These are phyloP conservation scores for Helicorthomorpha holstii DNA, from an alignment of 1,140 invertebrate genomes.

Conservation along the genomic window DNA sequence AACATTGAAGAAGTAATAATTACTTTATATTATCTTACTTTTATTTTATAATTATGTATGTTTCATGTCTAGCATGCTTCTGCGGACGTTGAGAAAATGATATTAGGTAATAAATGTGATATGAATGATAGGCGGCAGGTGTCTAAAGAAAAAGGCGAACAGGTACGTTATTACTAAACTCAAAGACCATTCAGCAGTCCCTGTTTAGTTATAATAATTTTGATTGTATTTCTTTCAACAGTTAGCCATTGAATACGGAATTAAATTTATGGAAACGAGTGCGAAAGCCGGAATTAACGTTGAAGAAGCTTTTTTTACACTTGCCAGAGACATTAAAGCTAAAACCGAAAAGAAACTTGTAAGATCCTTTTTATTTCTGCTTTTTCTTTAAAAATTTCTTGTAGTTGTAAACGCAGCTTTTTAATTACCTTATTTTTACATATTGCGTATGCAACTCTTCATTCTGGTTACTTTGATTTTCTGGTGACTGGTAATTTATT, in stretches of 20 bases:
- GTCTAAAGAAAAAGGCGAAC: constrained; percentile 47
- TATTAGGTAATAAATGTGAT: constrained; percentile 89
- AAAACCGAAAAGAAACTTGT: constrained; percentile 94
- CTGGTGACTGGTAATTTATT: too few relatives aligned
- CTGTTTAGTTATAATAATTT: not conserved
- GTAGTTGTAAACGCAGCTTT: too few relatives aligned
- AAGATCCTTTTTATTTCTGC: too few relatives aligned
- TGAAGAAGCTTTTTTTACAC: constrained; percentile 77
- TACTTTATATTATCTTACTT: constrained; percentile 5
- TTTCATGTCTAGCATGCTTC: constrained; percentile 44
- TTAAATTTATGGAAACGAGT: constrained; percentile 85
- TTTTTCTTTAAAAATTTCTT: too few relatives aligned
- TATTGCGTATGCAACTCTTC: too few relatives aligned
- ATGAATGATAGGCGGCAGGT: constrained; percentile 68
- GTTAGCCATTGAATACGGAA: constrained; percentile 74
- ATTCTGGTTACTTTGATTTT: too few relatives aligned
- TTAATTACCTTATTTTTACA: too few relatives aligned
- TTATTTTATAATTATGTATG: constrained; percentile 4
- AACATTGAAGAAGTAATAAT: constrained; percentile 27
- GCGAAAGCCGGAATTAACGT: constrained; percentile 82
- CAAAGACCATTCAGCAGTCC: not conserved
- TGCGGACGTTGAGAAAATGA: constrained; percentile 87
- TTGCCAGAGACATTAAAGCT: constrained; percentile 83
- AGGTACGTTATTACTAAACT: constrained; percentile 16
- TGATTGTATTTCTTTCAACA: constrained; percentile 5